phyloP scores from a whole-genome alignment of 2,113 vertebrate species.

The Ailuropoda melanoleuca region DNA sequence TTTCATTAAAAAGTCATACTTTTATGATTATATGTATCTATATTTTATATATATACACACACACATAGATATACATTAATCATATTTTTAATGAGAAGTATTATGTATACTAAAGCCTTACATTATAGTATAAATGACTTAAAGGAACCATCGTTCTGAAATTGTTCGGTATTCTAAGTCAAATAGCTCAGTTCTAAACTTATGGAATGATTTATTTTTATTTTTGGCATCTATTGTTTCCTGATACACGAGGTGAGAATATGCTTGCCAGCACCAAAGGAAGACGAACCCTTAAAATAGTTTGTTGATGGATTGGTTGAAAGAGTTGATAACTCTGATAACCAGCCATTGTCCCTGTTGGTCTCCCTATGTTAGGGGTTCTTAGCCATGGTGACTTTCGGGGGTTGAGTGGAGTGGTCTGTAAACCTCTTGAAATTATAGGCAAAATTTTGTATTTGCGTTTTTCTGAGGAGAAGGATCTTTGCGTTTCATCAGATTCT shows the following conservation, averaged over 20 bases:
- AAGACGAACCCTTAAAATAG: conserved; percentile 60
- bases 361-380: background rate
- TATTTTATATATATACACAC: background rate
- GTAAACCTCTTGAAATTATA: background rate
- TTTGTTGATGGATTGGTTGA: conserved; percentile 48
- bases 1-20: background rate
- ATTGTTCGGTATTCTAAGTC: conserved; percentile 26
- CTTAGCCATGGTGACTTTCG: background rate
- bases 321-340: conserved; percentile 14
- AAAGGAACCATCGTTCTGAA: conserved; percentile 30
- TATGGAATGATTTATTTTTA: conserved; percentile 57
- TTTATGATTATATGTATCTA: background rate
- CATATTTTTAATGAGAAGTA: background rate
- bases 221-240: conserved; percentile 59
- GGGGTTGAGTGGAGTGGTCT: background rate
- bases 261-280: conserved; percentile 40
- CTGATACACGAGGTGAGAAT: conserved; percentile 50
- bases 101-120: background rate
- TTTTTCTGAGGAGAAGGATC: background rate
- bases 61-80: background rate
- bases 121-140: background rate
- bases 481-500: background rate
- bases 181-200: conserved; percentile 15
- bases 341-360: background rate
- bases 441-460: background rate